Percentiles rank a stretch among this genome's conserved stretches.
Evolutionary conservation across 1,140 invertebrate species (phyloP).

Genomic region (Philotrypesis tridentata): DNA sequence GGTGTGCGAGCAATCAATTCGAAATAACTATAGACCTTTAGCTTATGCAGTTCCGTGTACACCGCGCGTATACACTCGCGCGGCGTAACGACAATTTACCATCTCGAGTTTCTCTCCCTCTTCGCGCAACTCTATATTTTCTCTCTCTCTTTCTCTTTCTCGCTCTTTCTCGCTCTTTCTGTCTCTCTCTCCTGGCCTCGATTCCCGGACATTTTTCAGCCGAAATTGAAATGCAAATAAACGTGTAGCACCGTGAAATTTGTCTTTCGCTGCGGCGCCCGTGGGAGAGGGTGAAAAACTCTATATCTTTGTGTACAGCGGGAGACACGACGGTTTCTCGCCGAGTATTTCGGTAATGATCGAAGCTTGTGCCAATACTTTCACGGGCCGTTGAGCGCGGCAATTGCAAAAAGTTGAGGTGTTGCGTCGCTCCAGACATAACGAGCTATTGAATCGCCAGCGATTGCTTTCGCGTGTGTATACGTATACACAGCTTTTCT

Average conservation of each 20-base stretch:
- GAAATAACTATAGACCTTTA: conserved; percentile 18
- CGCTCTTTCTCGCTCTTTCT: too few species aligned
- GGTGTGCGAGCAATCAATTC: conserved; percentile 20
- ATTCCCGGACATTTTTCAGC: conserved; percentile 36
- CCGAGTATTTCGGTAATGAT: conserved; percentile 12
- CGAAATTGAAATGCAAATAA: conserved; percentile 50
- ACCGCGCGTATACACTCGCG: background rate
- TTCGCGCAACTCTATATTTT: background rate
- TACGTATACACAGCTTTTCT: too few species aligned
- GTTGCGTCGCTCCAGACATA: background rate
- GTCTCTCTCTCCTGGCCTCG: background rate
- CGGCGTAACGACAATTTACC: conserved; percentile 38
- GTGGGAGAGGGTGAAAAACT: background rate
- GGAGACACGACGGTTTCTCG: background rate
- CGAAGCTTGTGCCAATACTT: conserved; percentile 19
- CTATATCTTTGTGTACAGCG: background rate
- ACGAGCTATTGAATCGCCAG: background rate
- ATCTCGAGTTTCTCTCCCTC: conserved; percentile 21
- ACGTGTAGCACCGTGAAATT: conserved; percentile 36
- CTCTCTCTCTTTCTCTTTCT: background rate
- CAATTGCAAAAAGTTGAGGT: conserved; percentile 4
- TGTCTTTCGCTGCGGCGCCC: conserved; percentile 15
- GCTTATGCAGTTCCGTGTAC: background rate
- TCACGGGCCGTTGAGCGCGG: conserved; percentile 4
- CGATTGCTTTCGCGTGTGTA: too few species aligned